Conservation (phyloP, 1,140 invertebrate species). For the Rhynchophorus ferrugineus region DNA sequence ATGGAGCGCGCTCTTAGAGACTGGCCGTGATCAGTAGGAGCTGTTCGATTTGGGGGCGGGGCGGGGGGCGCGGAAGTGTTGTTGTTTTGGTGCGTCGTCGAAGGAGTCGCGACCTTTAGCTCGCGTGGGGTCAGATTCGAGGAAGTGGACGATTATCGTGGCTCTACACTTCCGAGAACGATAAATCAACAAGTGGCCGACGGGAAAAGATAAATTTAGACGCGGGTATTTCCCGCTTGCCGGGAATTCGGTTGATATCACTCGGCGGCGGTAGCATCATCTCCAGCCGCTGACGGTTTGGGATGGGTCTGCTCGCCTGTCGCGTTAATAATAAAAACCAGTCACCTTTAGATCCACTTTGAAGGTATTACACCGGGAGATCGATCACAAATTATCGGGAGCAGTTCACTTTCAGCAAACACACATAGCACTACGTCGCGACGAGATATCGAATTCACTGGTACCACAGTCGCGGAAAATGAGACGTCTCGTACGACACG, state of each 20-base stretch:
- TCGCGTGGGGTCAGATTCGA: background rate
- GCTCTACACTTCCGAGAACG: background rate
- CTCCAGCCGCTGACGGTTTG: too few relatives aligned
- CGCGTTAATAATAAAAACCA: background rate
- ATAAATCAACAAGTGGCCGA: background rate
- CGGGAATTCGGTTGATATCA: too few relatives aligned
- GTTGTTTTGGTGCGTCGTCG: background rate
- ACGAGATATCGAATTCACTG: background rate
- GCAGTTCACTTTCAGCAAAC: background rate
- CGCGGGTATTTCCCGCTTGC: background rate
- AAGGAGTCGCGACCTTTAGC: background rate
- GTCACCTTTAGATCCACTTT: slow-evolving; percentile 21
- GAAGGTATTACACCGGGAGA: slow-evolving; percentile 1
- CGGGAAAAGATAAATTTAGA: background rate
- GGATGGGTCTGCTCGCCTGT: too few relatives aligned
- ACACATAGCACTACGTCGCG: background rate
- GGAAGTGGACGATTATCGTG: background rate
- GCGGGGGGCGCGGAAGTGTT: too few relatives aligned
- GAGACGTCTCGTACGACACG: background rate
- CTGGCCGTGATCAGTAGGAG: background rate
- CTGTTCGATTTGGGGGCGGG: too few relatives aligned
- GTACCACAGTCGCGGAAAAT: background rate
- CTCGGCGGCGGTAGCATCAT: too few relatives aligned
- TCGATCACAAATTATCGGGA: background rate
- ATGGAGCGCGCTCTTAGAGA: background rate